phyloP scores from a whole-genome alignment of 2,888 invertebrate species.

The Cremastobaeus sp. region DNA sequence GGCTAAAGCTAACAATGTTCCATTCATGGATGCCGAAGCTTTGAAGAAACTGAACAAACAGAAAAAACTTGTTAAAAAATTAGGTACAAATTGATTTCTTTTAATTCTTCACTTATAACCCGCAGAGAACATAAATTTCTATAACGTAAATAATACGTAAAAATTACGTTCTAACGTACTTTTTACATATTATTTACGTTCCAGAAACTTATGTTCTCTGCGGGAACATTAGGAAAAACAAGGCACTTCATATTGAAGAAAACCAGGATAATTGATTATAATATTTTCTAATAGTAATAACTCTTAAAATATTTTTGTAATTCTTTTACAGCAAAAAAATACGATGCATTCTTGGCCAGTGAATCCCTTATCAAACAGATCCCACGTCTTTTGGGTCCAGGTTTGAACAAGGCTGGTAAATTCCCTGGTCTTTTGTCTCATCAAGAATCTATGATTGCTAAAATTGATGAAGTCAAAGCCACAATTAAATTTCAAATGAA shows the following conservation, averaged over 20 bases:
- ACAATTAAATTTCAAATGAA: slow-evolving; percentile 99
- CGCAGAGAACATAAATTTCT: too few relatives aligned
- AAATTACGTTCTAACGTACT: too few relatives aligned
- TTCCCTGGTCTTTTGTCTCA: slow-evolving; percentile 99
- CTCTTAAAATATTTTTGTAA: too few relatives aligned
- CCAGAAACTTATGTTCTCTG: too few relatives aligned
- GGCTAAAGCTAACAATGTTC: slow-evolving; percentile 93
- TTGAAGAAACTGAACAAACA: slow-evolving; percentile 99
- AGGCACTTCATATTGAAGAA: too few relatives aligned
- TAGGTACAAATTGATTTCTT: too few relatives aligned
- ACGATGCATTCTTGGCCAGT: slow-evolving; percentile 99
- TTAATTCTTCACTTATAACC: too few relatives aligned
- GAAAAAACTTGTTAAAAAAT: slow-evolving; percentile 99
- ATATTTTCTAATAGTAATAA: too few relatives aligned
- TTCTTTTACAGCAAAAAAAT: slow-evolving; percentile 85
- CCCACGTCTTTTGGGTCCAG: slow-evolving; percentile 98
- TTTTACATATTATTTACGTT: too few relatives aligned
- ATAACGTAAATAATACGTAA: too few relatives aligned
- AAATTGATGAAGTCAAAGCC: slow-evolving; percentile 98
- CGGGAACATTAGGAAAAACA: too few relatives aligned
- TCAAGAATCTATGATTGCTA: slow-evolving; percentile 95
- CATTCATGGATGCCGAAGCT: slow-evolving; percentile 99
- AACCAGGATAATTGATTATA: too few relatives aligned
- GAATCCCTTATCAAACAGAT: slow-evolving; percentile 99
- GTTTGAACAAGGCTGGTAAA: slow-evolving; percentile 99